These are phyloP conservation scores for Heliconius congener DNA, from an alignment of 1,140 invertebrate species.

Conservation along the genomic window DNA sequence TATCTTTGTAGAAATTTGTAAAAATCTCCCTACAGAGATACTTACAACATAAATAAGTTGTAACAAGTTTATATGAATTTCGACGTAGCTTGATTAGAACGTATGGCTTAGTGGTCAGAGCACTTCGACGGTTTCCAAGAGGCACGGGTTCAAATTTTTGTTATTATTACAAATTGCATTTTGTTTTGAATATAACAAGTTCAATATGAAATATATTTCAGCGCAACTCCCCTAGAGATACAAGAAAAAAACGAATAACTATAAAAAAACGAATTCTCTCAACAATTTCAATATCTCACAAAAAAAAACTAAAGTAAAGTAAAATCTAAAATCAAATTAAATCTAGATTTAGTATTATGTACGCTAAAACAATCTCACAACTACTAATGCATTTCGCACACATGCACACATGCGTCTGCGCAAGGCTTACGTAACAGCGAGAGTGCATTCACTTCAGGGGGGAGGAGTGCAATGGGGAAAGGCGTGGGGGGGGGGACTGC, in stretches of 20 bases:
- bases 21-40: too few relatives aligned
- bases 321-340: background rate
- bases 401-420: slow-evolving; percentile 44
- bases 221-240: too few relatives aligned
- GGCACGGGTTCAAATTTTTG: too few relatives aligned
- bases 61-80: too few relatives aligned
- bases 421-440: slow-evolving; percentile 65
- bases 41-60: too few relatives aligned
- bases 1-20: too few relatives aligned
- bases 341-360: slow-evolving; percentile 2
- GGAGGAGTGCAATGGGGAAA: background rate
- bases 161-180: too few relatives aligned
- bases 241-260: background rate
- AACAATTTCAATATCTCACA: background rate
- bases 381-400: slow-evolving; percentile 41
- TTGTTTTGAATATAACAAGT: too few relatives aligned
- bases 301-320: background rate
- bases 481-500: slow-evolving; percentile 33
- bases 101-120: too few relatives aligned
- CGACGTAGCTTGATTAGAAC: too few relatives aligned
- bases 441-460: slow-evolving; percentile 69
- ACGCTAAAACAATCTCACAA: slow-evolving; percentile 3
- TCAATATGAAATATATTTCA: too few relatives aligned
- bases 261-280: background rate
- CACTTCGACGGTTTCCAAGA: too few relatives aligned